These are phyloP conservation scores for Tenebrosternarchus preto DNA, from an alignment of 2,113 vertebrate species.

Conservation along the genomic window DNA sequence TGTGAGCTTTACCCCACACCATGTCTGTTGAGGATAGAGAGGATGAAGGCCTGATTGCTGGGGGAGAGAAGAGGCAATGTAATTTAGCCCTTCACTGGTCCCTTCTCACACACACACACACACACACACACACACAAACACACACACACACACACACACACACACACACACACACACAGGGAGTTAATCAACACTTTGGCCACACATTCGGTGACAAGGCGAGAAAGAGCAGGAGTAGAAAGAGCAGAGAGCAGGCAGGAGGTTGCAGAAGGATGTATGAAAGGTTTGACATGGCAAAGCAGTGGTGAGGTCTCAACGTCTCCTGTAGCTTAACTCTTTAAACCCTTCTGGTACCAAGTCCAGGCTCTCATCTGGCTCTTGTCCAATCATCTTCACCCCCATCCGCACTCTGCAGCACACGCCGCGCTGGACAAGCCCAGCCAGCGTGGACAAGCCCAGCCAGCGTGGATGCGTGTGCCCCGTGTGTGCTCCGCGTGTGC, in stretches of 20 bases:
- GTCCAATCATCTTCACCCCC: too few relatives aligned
- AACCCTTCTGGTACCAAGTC: too few relatives aligned
- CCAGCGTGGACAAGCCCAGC: too few relatives aligned
- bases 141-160: neutral
- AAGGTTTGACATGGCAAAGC: neutral
- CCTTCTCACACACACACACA: neutral
- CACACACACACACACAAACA: conserved; percentile 35
- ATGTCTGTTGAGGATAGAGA: conserved; percentile 22
- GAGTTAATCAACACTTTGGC: conserved; percentile 59
- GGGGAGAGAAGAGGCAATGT: conserved; percentile 39
- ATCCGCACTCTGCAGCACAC: too few relatives aligned
- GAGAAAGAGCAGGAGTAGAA: conserved; percentile 35
- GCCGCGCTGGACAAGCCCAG: too few relatives aligned
- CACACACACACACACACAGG: conserved; percentile 34
- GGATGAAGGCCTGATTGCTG: conserved; percentile 43
- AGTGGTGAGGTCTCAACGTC: too few relatives aligned
- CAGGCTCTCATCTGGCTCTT: too few relatives aligned
- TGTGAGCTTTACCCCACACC: conserved; percentile 8
- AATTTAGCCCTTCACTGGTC: conserved; percentile 47
- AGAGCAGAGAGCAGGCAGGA: conserved; percentile 7
- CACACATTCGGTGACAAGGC: conserved; percentile 33
- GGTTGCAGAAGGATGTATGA: neutral
- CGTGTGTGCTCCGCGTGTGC: too few relatives aligned
- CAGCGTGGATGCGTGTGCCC: too few relatives aligned
- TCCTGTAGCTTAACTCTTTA: too few relatives aligned